phyloP scores from a whole-genome alignment of 2,113 vertebrate genomes.

The Chiloscyllium plagiosum region DNA sequence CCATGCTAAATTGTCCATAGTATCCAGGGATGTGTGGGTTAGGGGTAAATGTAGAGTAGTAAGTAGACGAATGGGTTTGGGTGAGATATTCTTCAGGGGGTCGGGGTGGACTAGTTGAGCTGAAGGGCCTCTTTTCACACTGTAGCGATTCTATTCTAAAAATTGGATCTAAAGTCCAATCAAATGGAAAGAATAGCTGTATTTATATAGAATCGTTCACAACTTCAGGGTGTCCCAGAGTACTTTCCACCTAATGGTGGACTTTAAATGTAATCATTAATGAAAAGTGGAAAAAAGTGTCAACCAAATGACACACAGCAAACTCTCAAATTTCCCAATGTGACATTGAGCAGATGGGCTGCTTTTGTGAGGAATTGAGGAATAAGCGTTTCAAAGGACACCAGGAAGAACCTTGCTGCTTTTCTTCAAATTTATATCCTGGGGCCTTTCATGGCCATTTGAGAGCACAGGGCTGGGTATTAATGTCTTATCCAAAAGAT shows the following conservation, averaged over 20 bases:
- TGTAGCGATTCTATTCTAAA: too few relatives aligned
- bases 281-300: neutral
- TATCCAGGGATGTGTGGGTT: too few relatives aligned
- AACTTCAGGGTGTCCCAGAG: neutral
- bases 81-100: too few relatives aligned
- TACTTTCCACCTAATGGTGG: neutral
- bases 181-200: too few relatives aligned
- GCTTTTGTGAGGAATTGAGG: neutral
- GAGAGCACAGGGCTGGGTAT: neutral
- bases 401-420: neutral
- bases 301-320: neutral
- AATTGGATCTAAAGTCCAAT: too few relatives aligned
- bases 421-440: neutral
- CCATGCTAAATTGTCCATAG: too few relatives aligned
- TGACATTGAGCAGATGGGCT: neutral
- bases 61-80: too few relatives aligned
- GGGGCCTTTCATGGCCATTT: neutral
- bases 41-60: too few relatives aligned
- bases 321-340: neutral
- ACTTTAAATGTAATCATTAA: neutral
- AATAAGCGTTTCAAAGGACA: neutral
- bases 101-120: too few relatives aligned
- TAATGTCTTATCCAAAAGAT: neutral
- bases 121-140: too few relatives aligned
- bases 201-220: too few relatives aligned